These are phyloP conservation scores for Linurgus olivaceus DNA, from an alignment of 2,797 vertebrate species.

Conservation along the genomic window DNA sequence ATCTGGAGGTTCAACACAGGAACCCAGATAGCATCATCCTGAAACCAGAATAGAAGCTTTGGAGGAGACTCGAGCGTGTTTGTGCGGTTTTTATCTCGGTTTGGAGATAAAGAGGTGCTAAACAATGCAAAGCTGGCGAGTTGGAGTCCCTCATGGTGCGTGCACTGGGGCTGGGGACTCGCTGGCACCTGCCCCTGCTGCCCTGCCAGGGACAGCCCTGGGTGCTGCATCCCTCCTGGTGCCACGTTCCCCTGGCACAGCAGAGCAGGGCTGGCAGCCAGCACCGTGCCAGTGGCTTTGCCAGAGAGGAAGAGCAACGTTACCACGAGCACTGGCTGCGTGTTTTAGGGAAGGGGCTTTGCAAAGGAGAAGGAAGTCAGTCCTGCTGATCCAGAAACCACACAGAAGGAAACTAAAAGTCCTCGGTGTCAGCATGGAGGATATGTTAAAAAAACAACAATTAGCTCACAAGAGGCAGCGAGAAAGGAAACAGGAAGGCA, in stretches of 20 bases:
- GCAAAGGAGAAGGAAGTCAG: background rate
- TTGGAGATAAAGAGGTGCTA: conserved; percentile 58
- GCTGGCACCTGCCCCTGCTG: background rate
- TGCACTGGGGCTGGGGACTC: background rate
- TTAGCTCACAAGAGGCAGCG: background rate
- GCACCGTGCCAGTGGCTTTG: accelerated
- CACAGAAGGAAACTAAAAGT: conserved; percentile 23
- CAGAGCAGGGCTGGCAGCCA: background rate
- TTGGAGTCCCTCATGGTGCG: background rate
- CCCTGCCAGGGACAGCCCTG: accelerated
- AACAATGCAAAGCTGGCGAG: background rate
- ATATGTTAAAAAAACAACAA: background rate
- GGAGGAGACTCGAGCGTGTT: conserved; percentile 18
- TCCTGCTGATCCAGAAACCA: background rate
- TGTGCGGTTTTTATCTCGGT: conserved; percentile 58
- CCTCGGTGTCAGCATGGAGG: conserved; percentile 15
- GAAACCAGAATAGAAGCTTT: conserved; percentile 67
- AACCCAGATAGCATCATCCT: conserved; percentile 67
- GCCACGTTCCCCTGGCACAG: background rate
- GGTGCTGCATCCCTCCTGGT: background rate
- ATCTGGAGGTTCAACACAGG: conserved; percentile 51
- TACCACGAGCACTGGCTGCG: accelerated
- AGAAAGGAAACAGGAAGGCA: conserved; percentile 57
- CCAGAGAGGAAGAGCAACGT: background rate
- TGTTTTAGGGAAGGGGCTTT: background rate